Evolutionary conservation across 2,888 invertebrate genomes (phyloP).

Genomic region (Coelinius sp.): DNA sequence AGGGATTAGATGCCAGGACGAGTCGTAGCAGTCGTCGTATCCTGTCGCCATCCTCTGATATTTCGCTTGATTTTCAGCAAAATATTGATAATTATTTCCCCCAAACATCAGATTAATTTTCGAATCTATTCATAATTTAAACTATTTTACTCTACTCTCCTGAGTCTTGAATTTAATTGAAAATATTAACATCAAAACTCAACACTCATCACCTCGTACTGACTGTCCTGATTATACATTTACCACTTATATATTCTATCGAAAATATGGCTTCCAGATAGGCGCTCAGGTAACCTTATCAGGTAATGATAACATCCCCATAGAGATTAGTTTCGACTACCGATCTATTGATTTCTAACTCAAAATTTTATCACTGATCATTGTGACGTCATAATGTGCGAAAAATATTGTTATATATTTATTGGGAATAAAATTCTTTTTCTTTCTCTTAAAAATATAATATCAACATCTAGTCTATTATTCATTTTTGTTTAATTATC

Average conservation of each 20-base stretch:
- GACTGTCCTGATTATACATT: constrained; percentile 57
- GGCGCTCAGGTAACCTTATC: constrained; percentile 69
- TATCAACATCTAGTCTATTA: too few relatives aligned
- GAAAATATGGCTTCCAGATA: constrained; percentile 69
- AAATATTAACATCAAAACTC: not conserved
- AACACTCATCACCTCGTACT: constrained; percentile 56
- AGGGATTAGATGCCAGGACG: constrained; percentile 80
- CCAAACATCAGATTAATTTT: constrained; percentile 23
- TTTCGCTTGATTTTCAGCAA: constrained; percentile 37
- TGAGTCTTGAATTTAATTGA: not conserved
- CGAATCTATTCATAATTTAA: not conserved
- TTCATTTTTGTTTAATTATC: too few relatives aligned
- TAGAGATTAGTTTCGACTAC: constrained; percentile 66
- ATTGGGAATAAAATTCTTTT: not conserved
- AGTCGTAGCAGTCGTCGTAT: constrained; percentile 78
- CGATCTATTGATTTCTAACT: constrained; percentile 51
- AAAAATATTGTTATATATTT: not conserved
- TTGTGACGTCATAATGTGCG: not conserved
- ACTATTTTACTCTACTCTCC: not conserved
- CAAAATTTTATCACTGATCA: constrained; percentile 7
- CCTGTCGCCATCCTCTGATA: constrained; percentile 72
- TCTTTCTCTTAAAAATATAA: not conserved
- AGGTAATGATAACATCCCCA: constrained; percentile 60
- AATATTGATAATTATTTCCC: constrained; percentile 31
- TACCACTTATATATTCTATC: constrained; percentile 69